Percentiles rank a stretch among this genome's conserved stretches.
Evolutionary conservation across 2,888 invertebrate genomes (phyloP).

Genomic region (Dusona sp.): DNA sequence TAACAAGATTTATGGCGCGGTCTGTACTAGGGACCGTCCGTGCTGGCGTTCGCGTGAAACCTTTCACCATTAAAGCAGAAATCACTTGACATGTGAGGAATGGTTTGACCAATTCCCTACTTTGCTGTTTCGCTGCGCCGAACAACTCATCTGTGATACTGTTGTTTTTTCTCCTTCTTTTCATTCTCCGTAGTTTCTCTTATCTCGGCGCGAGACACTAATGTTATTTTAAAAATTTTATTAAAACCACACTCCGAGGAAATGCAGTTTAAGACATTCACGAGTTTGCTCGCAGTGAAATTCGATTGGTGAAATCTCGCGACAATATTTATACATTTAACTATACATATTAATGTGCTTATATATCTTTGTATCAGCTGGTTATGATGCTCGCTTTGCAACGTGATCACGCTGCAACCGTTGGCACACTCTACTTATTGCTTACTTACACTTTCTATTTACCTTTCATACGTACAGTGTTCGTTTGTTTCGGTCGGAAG

Average conservation of each 20-base stretch:
- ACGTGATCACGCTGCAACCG: constrained; percentile 34
- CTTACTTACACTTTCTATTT: constrained; percentile 65
- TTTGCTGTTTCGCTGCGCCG: neutral
- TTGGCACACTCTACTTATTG: constrained; percentile 38
- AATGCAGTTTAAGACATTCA: constrained; percentile 19
- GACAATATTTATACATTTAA: neutral
- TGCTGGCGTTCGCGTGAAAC: constrained; percentile 15
- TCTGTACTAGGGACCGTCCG: neutral
- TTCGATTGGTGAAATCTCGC: constrained; percentile 18
- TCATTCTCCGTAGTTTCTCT: neutral
- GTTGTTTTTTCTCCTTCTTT: constrained; percentile 15
- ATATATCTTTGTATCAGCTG: constrained; percentile 33
- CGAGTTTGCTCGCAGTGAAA: constrained; percentile 19
- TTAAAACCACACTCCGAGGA: constrained; percentile 4
- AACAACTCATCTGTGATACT: neutral
- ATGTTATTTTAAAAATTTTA: constrained; percentile 10
- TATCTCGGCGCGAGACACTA: neutral
- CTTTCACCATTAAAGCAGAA: constrained; percentile 58
- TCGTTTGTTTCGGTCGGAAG: constrained; percentile 60
- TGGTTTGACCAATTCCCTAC: constrained; percentile 34
- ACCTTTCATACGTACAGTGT: constrained; percentile 51
- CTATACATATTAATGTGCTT: neutral
- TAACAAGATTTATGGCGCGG: constrained; percentile 38
- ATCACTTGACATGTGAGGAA: constrained; percentile 36
- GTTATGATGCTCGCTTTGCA: constrained; percentile 42